Percentiles rank a stretch among this genome's conserved stretches.
Evolutionary conservation across 2,113 vertebrate genomes (phyloP).

Genomic region (Psophia crepitans): DNA sequence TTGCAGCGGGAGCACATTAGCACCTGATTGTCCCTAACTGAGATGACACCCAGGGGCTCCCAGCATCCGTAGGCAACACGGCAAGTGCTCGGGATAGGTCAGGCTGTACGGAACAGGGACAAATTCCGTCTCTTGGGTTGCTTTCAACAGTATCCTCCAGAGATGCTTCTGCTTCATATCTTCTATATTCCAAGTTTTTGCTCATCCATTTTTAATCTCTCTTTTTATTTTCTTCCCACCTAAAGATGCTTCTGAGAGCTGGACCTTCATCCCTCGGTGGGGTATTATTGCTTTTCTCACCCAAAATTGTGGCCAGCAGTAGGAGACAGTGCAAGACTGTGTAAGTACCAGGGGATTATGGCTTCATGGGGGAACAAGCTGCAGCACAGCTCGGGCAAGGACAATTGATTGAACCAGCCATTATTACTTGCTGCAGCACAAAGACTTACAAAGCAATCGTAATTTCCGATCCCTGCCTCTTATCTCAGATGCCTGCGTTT

Average conservation of each 20-base stretch:
- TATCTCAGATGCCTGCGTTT: background rate
- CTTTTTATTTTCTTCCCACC: background rate
- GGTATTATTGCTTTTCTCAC: background rate
- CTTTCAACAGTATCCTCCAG: background rate
- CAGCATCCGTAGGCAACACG: fast-evolving
- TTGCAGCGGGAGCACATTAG: background rate
- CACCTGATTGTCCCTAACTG: fast-evolving
- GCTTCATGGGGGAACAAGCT: background rate
- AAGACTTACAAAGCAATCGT: background rate
- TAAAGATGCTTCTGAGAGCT: background rate
- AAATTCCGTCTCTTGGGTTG: background rate
- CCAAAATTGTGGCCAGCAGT: background rate
- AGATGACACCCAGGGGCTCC: background rate
- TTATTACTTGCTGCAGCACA: background rate
- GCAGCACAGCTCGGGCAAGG: background rate
- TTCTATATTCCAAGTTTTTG: background rate
- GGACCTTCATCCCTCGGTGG: background rate
- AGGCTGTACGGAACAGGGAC: background rate
- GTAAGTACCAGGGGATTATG: background rate
- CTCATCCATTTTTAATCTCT: background rate
- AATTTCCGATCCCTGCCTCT: background rate
- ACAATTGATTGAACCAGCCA: background rate
- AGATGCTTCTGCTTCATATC: background rate
- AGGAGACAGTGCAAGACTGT: background rate
- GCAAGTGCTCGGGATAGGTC: fast-evolving